These are phyloP conservation scores for Carcinoscorpius rotundicauda DNA, from an alignment of 1,140 invertebrate genomes.

Conservation along the genomic window DNA sequence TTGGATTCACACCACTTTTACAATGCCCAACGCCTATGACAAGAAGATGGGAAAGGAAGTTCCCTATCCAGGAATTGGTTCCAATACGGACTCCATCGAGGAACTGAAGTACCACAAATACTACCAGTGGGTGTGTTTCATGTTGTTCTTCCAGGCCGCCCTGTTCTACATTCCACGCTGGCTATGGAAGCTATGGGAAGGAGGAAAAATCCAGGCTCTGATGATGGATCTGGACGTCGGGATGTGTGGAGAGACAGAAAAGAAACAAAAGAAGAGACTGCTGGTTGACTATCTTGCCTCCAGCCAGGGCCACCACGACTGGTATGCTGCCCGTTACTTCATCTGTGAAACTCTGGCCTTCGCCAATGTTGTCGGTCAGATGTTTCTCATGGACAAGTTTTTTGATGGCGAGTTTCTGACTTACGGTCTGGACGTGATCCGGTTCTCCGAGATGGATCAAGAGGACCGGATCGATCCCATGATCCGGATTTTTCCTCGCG, in stretches of 20 bases:
- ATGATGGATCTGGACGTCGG: conserved; percentile 91
- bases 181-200: conserved; percentile 95
- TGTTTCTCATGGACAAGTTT: conserved; percentile 93
- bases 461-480: conserved; percentile 87
- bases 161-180: conserved; percentile 91
- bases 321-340: conserved; percentile 91
- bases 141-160: conserved; percentile 67
- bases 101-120: conserved; percentile 30
- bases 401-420: conserved; percentile 92
- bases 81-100: conserved; percentile 22
- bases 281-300: conserved; percentile 88
- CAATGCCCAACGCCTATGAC: conserved; percentile 51
- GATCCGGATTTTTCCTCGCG: conserved; percentile 85
- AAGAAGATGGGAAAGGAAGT: conserved; percentile 55
- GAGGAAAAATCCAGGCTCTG: conserved; percentile 84
- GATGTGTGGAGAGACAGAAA: conserved; percentile 81
- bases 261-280: conserved; percentile 90
- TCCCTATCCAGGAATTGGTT: conserved; percentile 50
- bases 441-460: conserved; percentile 82
- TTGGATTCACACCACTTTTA: conserved; percentile 92
- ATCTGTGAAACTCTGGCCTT: conserved; percentile 80
- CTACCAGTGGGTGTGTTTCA: conserved; percentile 44
- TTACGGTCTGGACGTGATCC: conserved; percentile 86
- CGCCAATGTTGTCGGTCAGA: conserved; percentile 86
- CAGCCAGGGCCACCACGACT: conserved; percentile 83